These are phyloP conservation scores for Zalophus californianus DNA, from an alignment of 2,797 vertebrate genomes.

Conservation along the genomic window DNA sequence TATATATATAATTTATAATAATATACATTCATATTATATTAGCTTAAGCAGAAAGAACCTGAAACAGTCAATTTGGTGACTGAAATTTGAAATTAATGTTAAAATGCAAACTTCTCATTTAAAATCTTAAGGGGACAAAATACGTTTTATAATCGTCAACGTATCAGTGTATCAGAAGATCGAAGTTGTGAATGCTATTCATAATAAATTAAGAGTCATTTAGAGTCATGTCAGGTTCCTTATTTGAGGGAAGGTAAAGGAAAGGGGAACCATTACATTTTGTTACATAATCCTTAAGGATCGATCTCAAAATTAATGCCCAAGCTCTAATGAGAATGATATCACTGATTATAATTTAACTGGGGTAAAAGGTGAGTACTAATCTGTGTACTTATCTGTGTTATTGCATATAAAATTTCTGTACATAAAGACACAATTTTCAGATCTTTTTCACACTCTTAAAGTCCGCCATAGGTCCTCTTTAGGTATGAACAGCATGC, in stretches of 20 bases:
- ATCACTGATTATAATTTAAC: background rate
- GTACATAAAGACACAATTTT: background rate
- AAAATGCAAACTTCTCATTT: background rate
- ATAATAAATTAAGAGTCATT: background rate
- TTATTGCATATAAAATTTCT: background rate
- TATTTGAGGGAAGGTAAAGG: background rate
- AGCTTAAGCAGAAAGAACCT: background rate
- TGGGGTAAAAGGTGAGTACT: background rate
- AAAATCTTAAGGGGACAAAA: background rate
- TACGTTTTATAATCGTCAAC: background rate
- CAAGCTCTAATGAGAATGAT: background rate
- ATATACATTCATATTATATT: background rate
- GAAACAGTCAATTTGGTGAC: background rate
- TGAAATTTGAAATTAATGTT: background rate
- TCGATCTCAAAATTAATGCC: background rate
- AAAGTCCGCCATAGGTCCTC: background rate
- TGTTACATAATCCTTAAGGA: background rate
- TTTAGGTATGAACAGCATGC: background rate
- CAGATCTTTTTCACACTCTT: background rate
- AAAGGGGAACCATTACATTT: background rate
- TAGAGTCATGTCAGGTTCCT: background rate
- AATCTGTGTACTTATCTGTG: background rate
- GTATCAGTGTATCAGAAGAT: background rate
- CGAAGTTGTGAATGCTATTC: background rate
- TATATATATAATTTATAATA: too few species aligned